A percentile compares a stretch with the other conserved stretches of the same genome.
Conservation (phyloP, 2,888 invertebrate genomes). For the Melinopterus prodromus region DNA sequence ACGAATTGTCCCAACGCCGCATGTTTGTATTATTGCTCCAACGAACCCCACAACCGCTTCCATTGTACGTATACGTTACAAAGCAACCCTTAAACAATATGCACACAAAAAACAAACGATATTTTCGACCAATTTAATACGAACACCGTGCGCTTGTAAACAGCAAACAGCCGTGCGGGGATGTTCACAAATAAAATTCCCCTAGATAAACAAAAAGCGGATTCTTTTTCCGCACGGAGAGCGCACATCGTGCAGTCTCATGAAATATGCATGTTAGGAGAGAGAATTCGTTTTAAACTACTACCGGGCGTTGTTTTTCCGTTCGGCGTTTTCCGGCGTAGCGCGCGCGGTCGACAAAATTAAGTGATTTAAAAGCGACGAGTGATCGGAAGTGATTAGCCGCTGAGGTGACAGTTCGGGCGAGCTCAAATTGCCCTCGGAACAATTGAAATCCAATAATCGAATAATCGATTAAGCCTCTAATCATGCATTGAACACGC, state of each 20-base stretch:
- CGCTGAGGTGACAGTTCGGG: not conserved
- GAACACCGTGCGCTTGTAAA: not conserved
- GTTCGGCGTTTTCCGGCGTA: not conserved
- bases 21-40: too few species aligned
- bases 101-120: not conserved
- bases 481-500: not conserved
- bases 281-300: not conserved
- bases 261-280: not conserved
- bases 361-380: conserved; percentile 4
- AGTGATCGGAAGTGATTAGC: not conserved
- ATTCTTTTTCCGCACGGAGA: not conserved
- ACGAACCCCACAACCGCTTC: not conserved
- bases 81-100: not conserved
- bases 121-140: not conserved
- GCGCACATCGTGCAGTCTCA: not conserved
- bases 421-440: not conserved
- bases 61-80: not conserved
- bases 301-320: not conserved
- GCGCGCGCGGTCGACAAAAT: not conserved
- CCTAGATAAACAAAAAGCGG: not conserved
- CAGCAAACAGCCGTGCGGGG: not conserved
- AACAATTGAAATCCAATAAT: not conserved
- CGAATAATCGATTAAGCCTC: not conserved
- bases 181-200: not conserved
- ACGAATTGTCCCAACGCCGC: too few species aligned